These are phyloP conservation scores for Megaptera novaeangliae DNA, from an alignment of 2,113 vertebrate species.

Conservation along the genomic window DNA sequence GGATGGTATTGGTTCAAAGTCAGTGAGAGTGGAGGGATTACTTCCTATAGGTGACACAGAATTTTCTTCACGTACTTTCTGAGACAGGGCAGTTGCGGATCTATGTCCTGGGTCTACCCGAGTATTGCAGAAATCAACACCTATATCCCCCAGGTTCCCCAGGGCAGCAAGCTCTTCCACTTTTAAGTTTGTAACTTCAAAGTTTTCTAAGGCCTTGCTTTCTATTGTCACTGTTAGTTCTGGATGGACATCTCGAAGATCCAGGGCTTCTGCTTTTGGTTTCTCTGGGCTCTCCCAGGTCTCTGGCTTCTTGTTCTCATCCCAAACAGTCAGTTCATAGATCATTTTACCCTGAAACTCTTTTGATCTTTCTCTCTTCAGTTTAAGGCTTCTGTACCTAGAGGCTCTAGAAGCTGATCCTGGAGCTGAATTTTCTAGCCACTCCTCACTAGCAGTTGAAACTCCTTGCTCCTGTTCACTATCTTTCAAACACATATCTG, in stretches of 20 bases:
- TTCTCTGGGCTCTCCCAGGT: conserved; percentile 49
- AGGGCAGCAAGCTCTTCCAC: conserved; percentile 53
- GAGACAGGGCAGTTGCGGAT: conserved; percentile 49
- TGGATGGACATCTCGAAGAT: conserved; percentile 43
- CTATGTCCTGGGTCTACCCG: not conserved
- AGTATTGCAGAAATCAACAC: conserved; percentile 52
- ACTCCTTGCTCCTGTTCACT: conserved; percentile 58
- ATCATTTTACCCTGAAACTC: conserved; percentile 39
- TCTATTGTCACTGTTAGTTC: conserved; percentile 73
- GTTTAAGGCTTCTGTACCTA: conserved; percentile 61
- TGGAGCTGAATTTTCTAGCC: conserved; percentile 60
- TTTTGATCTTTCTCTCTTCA: conserved; percentile 51
- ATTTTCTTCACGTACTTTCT: conserved; percentile 66
- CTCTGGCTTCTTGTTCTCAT: conserved; percentile 55
- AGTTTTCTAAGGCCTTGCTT: conserved; percentile 55
- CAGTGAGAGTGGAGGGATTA: conserved; percentile 47
- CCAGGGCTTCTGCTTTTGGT: conserved; percentile 36
- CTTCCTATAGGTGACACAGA: conserved; percentile 6
- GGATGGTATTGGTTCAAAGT: conserved; percentile 54
- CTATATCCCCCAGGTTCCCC: conserved; percentile 36
- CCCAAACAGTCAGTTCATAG: conserved; percentile 14
- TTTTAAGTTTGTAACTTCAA: conserved; percentile 51
- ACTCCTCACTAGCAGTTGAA: conserved; percentile 39
- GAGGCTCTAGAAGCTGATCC: conserved; percentile 53
- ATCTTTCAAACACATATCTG: conserved; percentile 50